Conservation (phyloP, 2,113 vertebrate species). For the Protomyctophum bolini region DNA sequence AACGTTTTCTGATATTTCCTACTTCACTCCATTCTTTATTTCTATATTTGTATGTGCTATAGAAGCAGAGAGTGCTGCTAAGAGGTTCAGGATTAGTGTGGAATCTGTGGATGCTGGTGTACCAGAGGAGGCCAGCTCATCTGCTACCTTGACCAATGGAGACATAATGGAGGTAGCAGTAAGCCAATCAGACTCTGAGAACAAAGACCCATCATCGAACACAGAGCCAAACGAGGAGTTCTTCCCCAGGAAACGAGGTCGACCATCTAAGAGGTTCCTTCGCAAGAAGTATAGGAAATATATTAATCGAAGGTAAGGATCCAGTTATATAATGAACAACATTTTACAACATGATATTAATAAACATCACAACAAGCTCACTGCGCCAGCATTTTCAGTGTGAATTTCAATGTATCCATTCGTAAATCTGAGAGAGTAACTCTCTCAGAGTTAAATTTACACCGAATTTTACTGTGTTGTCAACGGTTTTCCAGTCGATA, state of each 20-base stretch:
- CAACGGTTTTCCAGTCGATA: slow-evolving; percentile 77
- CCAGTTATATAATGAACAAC: neutral
- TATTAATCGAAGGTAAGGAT: slow-evolving; percentile 81
- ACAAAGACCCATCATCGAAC: slow-evolving; percentile 86
- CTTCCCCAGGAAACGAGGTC: slow-evolving; percentile 82
- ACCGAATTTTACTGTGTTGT: neutral
- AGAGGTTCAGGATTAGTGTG: slow-evolving; percentile 54
- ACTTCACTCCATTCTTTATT: neutral
- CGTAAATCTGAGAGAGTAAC: no score
- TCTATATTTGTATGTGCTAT: slow-evolving; percentile 59
- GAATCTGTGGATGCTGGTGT: slow-evolving; percentile 72
- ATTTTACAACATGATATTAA: neutral
- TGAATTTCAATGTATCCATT: no score
- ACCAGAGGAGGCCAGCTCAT: slow-evolving; percentile 85
- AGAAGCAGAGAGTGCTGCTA: slow-evolving; percentile 76
- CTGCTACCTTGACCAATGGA: slow-evolving; percentile 44
- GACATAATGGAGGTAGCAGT: slow-evolving; percentile 76
- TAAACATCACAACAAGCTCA: neutral
- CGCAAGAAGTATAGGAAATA: slow-evolving; percentile 96
- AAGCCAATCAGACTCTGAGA: slow-evolving; percentile 89
- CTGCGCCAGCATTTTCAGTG: neutral
- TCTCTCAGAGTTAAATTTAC: no score
- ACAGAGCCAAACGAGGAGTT: slow-evolving; percentile 76
- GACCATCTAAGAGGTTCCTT: slow-evolving; percentile 90
- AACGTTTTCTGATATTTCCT: no score